phyloP scores from a whole-genome alignment of 2,113 vertebrate species.

The Hydropotes inermis region DNA sequence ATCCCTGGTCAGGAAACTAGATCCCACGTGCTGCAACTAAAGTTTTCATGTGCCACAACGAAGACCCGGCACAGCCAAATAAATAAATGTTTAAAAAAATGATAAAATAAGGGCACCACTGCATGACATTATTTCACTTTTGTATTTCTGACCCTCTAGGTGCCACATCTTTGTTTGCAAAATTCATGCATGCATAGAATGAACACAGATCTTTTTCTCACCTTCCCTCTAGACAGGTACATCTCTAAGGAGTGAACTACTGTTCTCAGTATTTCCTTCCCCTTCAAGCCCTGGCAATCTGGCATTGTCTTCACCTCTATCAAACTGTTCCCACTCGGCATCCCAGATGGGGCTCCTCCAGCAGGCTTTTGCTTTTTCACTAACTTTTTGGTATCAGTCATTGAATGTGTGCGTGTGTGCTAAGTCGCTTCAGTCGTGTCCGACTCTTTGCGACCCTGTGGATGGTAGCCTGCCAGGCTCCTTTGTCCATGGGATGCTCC shows the following conservation, averaged over 20 bases:
- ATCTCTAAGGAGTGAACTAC: not conserved
- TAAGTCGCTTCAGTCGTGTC: not conserved
- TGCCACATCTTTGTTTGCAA: not conserved
- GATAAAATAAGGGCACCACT: not conserved
- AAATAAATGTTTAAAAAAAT: not conserved
- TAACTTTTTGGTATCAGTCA: not conserved
- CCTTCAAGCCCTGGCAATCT: no score
- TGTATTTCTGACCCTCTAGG: not conserved
- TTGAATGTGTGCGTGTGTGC: not conserved
- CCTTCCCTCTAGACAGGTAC: not conserved
- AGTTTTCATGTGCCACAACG: not conserved
- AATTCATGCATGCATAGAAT: not conserved
- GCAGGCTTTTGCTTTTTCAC: not conserved
- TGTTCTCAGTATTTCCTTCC: not conserved
- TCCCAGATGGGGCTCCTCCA: not conserved
- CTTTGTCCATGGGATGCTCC: not conserved
- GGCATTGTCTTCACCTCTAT: not conserved
- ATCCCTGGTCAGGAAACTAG: not conserved
- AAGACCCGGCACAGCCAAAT: not conserved
- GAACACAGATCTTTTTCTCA: not conserved
- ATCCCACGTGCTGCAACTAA: not conserved
- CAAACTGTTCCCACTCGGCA: not conserved
- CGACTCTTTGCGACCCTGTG: not conserved
- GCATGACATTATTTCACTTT: not conserved
- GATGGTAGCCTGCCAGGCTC: not conserved